Base-by-base conservation (phyloP, 1,140 invertebrate genomes). In the Drosophila ogumai region DNA sequence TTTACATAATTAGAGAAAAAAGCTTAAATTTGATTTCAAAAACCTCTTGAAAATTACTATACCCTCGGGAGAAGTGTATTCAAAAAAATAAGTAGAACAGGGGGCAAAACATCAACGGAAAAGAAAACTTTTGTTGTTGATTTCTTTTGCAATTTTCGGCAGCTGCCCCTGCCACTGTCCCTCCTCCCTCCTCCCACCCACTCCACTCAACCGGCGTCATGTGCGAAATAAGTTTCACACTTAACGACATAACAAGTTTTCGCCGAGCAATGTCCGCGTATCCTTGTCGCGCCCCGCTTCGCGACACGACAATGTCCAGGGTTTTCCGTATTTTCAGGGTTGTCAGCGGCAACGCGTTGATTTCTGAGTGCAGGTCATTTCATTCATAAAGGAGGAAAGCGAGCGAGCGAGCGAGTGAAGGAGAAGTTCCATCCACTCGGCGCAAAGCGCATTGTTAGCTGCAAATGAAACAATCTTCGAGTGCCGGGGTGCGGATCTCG, bases 171-270 rank as follows among this genome's bases (percentile, higher is more conserved):
- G 22, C 50, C 31, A 40, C 36, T 28, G 52, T 34, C 10, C 28
- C 25, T 28, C 19, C 25, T 28, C 8, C n/a, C 25, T 10, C 46
- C n/a, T 19, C 38, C 44, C 12, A 12, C 9, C 38, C 60, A 40
- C 31, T 47, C 55, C 41, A 32, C 19, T 58, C n/a, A 41, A 40
- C 43, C 50, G 67, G 75, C 85, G 81, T 88, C 84, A 88, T 88
- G 84, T 88, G 84, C 85, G 80, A 90, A 90, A 90, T 90, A 90
- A 90, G 85, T 90, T 90, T 90, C 81, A 90, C 85, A 90, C 85
- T 90, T 90, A 90, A 90, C 85, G 85, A 90, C 85, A 90, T 90
- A 90, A 90, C 85, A 90, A 90, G 86, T 90, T 90, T 90, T 81
- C 38, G 69, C 54, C 52, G 44, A 46, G 36, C 52, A 49, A 47